Percentiles rank a stretch among this genome's conserved stretches.
phyloP scores from a whole-genome alignment of 2,797 vertebrate species.

The Chaenodraco wilsoni region DNA sequence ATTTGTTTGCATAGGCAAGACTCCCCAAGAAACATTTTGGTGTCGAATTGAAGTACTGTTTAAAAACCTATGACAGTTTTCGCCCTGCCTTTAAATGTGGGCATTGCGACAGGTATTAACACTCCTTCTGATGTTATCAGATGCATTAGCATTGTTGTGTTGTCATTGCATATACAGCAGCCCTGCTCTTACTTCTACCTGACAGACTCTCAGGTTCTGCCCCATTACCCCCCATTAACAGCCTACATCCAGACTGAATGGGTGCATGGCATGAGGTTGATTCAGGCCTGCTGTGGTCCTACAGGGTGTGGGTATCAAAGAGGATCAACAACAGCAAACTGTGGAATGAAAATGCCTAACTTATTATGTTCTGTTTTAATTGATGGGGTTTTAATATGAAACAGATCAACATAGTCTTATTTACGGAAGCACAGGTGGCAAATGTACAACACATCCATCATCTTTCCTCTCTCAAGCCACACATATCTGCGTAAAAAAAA shows the following conservation, averaged over 20 bases:
- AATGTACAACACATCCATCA: slow-evolving; percentile 62
- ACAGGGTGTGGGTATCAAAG: slow-evolving; percentile 14
- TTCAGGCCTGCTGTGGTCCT: slow-evolving; percentile 30
- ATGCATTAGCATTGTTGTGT: slow-evolving; percentile 1
- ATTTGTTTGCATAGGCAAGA: too few species aligned
- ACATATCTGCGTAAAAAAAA: slow-evolving; percentile 31
- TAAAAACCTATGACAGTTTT: too few species aligned
- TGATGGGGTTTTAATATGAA: slow-evolving; percentile 53
- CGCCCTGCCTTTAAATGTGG: not conserved
- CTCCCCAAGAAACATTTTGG: too few species aligned
- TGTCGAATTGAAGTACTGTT: too few species aligned
- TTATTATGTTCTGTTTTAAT: slow-evolving; percentile 30
- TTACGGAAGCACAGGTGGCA: slow-evolving; percentile 63
- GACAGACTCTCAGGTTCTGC: slow-evolving; percentile 69
- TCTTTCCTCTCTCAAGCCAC: slow-evolving; percentile 23
- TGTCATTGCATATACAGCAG: slow-evolving; percentile 42
- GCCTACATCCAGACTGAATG: slow-evolving; percentile 30
- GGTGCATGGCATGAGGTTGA: slow-evolving; percentile 22
- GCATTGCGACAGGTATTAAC: not conserved
- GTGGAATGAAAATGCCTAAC: slow-evolving; percentile 6
- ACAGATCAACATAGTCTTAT: slow-evolving; percentile 42
- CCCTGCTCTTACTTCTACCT: slow-evolving; percentile 43
- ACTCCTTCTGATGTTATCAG: not conserved
- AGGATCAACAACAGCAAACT: slow-evolving; percentile 20
- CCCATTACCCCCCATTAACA: slow-evolving; percentile 71